Base-by-base conservation (phyloP, 2,113 vertebrate species). In the Connochaetes taurinus region DNA sequence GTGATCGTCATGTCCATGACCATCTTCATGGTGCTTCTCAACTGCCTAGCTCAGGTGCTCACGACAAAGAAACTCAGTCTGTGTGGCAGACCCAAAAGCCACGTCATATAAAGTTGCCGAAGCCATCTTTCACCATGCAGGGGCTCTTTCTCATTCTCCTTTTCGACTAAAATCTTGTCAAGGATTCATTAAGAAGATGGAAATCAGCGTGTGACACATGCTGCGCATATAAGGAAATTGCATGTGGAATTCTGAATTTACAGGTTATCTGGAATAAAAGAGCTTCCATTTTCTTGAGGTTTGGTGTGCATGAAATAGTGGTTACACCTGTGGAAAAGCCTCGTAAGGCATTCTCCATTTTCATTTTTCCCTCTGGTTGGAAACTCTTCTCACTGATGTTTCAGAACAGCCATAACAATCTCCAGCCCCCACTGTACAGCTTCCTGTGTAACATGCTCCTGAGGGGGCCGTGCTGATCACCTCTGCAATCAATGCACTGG, bases 1-100 rank as follows among this genome's bases (percentile, higher is more conserved):
- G 99, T 99, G 90, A 99, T 99, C 19, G 99, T 99, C 98, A 99
- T 99, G 99, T 99, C 99, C 0, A 99, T 99, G 99, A 99, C 99
- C 88, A 99, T 99, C 98, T 99, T 99, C 94, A 98, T 99, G 97
- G 99, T 99, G 99, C 95, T 99, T 89, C 99, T 99, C 96, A 99
- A 99, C 86, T 98, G 99, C 96, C 96, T 99, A 94, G 99, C 99
- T 17, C 99, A 99, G 97, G 95, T 99, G 80, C 98, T 99, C 91
- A 99, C 99, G 6, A 99, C 99, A 31, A 98, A 97, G 97, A 99
- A 98, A 97, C 98, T 99, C 85, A 16, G 71, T 40, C 84, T 99
- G 47, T 97, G 96, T 95, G 97, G 96, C 85, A 99, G 94, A 96
- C 97, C 91, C 91, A 99, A 99, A 96, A 98, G 98, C 94, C 99